These are phyloP conservation scores for Oedothorax gibbosus DNA, from an alignment of 1,140 invertebrate species.

Conservation along the genomic window DNA sequence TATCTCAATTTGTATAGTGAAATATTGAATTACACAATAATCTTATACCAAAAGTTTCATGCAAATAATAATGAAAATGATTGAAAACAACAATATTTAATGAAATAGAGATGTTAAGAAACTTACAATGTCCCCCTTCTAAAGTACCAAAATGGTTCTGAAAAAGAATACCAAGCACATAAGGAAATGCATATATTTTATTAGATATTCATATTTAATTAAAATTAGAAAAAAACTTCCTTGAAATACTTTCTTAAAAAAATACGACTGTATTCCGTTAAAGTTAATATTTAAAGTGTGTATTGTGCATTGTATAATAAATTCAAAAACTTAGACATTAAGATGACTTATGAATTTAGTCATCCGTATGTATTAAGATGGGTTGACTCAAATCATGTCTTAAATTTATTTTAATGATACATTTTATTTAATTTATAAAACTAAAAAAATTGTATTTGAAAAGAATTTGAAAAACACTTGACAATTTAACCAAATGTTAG, in stretches of 20 bases:
- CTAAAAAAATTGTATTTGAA: too few species aligned
- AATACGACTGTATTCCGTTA: too few species aligned
- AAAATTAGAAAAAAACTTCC: too few species aligned
- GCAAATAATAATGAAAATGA: not conserved
- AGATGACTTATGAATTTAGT: not conserved
- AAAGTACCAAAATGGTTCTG: slow-evolving; percentile 89
- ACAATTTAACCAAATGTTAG: too few species aligned
- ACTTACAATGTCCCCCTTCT: slow-evolving; percentile 86
- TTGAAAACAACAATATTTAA: slow-evolving; percentile 30
- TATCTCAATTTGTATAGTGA: not conserved
- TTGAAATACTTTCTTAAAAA: too few species aligned
- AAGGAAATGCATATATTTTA: too few species aligned
- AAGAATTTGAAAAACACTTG: too few species aligned
- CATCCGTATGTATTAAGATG: too few species aligned
- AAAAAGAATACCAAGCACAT: slow-evolving; percentile 1
- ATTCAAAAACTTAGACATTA: not conserved
- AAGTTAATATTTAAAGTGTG: not conserved
- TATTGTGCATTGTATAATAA: not conserved
- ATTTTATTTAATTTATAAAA: not conserved
- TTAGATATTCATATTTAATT: too few species aligned
- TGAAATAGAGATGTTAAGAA: not conserved
- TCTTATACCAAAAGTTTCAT: not conserved
- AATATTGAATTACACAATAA: not conserved
- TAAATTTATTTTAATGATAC: not conserved
- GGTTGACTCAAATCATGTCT: too few species aligned